Conservation (phyloP, 2,113 vertebrate genomes). For the Carlito syrichta region DNA sequence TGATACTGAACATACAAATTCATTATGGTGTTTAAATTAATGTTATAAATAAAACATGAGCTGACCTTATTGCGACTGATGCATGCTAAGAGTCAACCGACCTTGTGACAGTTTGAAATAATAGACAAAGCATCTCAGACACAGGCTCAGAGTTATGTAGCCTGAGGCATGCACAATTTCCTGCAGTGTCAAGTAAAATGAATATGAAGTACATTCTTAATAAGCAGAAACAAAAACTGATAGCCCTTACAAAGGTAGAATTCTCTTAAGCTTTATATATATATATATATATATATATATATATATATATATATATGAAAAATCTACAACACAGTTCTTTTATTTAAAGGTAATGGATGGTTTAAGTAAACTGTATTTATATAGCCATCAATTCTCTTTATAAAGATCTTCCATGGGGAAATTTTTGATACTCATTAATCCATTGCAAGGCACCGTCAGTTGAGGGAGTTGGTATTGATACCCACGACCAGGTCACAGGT, state of each 20-base stretch:
- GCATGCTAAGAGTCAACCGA: conserved; percentile 75
- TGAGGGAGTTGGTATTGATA: neutral
- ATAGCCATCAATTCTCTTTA: conserved; percentile 56
- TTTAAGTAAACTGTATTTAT: conserved; percentile 57
- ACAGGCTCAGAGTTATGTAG: conserved; percentile 79
- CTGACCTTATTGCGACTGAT: conserved; percentile 67
- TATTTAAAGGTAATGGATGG: conserved; percentile 66
- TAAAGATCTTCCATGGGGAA: conserved; percentile 36
- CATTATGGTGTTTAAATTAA: conserved; percentile 78
- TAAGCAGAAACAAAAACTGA: conserved; percentile 83
- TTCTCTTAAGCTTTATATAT: conserved; percentile 60
- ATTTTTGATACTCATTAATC: conserved; percentile 37
- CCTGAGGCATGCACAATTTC: conserved; percentile 81
- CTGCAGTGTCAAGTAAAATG: conserved; percentile 79
- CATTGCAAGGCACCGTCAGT: neutral
- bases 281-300: conserved; percentile 15
- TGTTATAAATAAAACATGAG: conserved; percentile 3
- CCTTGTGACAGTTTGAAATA: conserved; percentile 81
- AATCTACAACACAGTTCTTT: conserved; percentile 52
- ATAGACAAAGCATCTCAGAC: conserved; percentile 77
- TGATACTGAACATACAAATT: conserved; percentile 69
- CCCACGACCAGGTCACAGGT: neutral
- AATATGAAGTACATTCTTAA: conserved; percentile 82
- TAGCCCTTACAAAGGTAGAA: conserved; percentile 74
- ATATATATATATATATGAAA: neutral